Conservation (phyloP, 2,888 invertebrate genomes). For the Apocheima hispidaria region DNA sequence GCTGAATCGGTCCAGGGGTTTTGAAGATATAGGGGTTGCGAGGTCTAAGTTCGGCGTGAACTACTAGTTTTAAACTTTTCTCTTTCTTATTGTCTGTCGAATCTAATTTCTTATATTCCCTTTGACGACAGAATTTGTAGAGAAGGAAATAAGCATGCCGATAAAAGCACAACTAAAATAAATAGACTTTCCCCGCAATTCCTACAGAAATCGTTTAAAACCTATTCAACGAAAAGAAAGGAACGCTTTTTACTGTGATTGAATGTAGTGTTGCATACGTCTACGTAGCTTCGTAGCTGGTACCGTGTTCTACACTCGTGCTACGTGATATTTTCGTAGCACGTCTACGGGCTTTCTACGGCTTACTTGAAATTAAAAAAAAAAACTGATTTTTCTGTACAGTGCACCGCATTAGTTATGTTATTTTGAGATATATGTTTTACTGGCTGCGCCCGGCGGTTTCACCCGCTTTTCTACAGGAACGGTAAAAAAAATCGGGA, state of each 20-base stretch:
- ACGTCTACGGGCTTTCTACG: neutral
- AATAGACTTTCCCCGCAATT: neutral
- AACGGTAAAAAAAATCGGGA: no score
- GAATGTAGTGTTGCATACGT: neutral
- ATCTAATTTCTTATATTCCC: no score
- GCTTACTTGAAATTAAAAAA: neutral
- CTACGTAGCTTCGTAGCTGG: conserved; percentile 6
- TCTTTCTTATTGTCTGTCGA: no score
- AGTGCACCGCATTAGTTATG: neutral
- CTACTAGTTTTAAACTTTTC: no score
- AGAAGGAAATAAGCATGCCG: no score
- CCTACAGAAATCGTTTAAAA: neutral
- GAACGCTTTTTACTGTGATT: neutral
- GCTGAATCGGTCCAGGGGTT: no score
- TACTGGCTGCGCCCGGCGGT: no score
- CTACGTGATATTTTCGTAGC: conserved; percentile 17
- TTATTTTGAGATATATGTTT: no score
- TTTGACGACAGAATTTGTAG: no score
- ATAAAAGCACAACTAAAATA: neutral
- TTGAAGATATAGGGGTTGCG: no score
- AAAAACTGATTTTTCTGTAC: neutral
- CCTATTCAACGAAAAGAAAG: neutral
- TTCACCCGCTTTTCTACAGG: no score
- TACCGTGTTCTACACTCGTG: conserved; percentile 6
- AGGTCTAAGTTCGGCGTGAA: no score